phyloP scores from a whole-genome alignment of 2,888 invertebrate genomes.

The Biston stratarius region DNA sequence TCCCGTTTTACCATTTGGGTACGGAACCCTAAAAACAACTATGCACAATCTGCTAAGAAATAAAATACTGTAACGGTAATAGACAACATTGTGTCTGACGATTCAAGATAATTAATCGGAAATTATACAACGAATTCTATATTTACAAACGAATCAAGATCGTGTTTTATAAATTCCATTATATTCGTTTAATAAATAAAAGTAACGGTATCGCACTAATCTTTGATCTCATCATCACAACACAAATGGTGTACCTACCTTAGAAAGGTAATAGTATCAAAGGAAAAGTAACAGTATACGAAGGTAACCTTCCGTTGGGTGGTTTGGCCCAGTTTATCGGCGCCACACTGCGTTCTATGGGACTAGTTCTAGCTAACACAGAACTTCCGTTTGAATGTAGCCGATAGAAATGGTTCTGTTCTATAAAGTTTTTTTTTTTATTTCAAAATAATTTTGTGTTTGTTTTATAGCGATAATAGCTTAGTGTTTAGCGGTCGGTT shows the following conservation, averaged over 20 bases:
- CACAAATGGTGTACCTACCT: slow-evolving; percentile 49
- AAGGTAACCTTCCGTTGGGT: slow-evolving; percentile 44
- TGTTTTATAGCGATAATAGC: no score
- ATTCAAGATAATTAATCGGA: neutral
- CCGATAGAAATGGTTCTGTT: neutral
- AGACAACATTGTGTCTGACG: neutral
- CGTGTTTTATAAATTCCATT: slow-evolving; percentile 28
- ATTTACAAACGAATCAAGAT: slow-evolving; percentile 23
- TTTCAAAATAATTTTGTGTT: no score
- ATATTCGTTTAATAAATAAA: slow-evolving; percentile 38
- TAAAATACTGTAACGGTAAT: slow-evolving; percentile 9
- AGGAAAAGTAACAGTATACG: slow-evolving; percentile 53
- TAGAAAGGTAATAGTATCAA: slow-evolving; percentile 75
- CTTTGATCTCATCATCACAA: slow-evolving; percentile 53
- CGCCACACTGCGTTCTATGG: slow-evolving; percentile 45
- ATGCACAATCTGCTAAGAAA: neutral
- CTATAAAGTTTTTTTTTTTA: no score
- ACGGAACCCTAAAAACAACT: no score
- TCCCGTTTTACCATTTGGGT: no score
- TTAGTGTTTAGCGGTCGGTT: no score
- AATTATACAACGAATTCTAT: slow-evolving; percentile 11
- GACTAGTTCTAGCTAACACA: slow-evolving; percentile 33
- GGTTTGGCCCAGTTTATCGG: slow-evolving; percentile 68
- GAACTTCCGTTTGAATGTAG: slow-evolving; percentile 63
- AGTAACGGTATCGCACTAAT: slow-evolving; percentile 43